Conservation (phyloP, 2,888 invertebrate species). For the Calliphora vomitoria region DNA sequence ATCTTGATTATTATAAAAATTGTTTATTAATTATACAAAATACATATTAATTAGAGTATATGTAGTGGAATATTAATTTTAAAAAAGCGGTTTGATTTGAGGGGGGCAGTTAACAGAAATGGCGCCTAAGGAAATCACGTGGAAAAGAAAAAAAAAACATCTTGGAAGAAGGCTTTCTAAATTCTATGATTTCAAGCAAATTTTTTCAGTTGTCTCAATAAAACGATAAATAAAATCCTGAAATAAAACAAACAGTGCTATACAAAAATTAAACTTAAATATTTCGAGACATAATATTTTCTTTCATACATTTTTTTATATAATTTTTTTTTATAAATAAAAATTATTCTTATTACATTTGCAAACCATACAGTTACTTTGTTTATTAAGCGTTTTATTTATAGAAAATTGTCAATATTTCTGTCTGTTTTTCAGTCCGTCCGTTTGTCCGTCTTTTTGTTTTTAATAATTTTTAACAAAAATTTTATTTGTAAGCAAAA, state of each 20-base stretch:
- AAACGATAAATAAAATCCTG: no score
- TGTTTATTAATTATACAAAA: not conserved
- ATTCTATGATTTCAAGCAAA: no score
- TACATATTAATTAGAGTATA: not conserved
- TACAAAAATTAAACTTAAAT: no score
- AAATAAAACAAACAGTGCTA: no score
- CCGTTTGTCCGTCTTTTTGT: not conserved
- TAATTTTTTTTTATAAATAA: not conserved
- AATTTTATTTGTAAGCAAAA: not conserved
- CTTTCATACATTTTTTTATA: not conserved
- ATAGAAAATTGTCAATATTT: not conserved
- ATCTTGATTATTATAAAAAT: not conserved
- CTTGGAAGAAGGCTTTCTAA: no score
- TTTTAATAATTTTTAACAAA: not conserved
- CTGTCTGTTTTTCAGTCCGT: not conserved
- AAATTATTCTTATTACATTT: not conserved
- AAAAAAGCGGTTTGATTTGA: not conserved
- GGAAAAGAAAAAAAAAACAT: no score
- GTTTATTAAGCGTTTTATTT: constrained; percentile 7
- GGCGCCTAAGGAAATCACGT: not conserved
- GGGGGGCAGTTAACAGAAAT: not conserved
- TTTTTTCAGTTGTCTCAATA: no score
- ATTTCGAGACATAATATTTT: not conserved
- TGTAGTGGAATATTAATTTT: not conserved
- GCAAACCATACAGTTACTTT: not conserved